These are phyloP conservation scores for Graptemys geographica DNA, from an alignment of 2,797 vertebrate genomes.

Conservation along the genomic window DNA sequence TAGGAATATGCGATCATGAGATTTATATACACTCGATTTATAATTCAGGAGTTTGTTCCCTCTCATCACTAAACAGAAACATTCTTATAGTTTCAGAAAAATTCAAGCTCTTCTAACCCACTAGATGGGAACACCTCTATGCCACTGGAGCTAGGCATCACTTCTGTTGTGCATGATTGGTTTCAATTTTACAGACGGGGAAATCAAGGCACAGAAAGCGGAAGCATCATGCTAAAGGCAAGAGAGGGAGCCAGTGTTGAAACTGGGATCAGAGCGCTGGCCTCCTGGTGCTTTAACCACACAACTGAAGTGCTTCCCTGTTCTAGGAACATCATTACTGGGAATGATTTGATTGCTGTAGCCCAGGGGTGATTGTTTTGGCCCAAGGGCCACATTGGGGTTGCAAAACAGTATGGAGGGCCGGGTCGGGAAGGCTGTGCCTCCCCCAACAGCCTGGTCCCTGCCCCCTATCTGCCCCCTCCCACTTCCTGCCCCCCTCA, in stretches of 20 bases:
- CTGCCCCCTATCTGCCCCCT: no score
- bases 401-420: no score
- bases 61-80: no score
- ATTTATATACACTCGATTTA: not conserved
- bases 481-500: no score
- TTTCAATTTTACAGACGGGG: accelerated
- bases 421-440: no score
- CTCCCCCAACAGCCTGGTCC: no score
- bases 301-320: not conserved
- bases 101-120: not conserved
- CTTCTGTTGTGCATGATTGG: not conserved
- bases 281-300: accelerated
- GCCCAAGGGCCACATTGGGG: no score
- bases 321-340: not conserved
- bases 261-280: accelerated
- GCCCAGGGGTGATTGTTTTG: no score
- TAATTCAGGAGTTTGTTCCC: conserved; percentile 15
- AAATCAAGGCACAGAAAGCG: conserved; percentile 12
- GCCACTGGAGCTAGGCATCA: not conserved
- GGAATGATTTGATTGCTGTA: not conserved
- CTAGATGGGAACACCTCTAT: not conserved
- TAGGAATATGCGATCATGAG: not conserved
- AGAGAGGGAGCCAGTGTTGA: accelerated
- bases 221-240: accelerated
- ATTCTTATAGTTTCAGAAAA: not conserved